Evolutionary conservation across 1,140 invertebrate species (phyloP).

Genomic region (Oreohelix idahoensis): DNA sequence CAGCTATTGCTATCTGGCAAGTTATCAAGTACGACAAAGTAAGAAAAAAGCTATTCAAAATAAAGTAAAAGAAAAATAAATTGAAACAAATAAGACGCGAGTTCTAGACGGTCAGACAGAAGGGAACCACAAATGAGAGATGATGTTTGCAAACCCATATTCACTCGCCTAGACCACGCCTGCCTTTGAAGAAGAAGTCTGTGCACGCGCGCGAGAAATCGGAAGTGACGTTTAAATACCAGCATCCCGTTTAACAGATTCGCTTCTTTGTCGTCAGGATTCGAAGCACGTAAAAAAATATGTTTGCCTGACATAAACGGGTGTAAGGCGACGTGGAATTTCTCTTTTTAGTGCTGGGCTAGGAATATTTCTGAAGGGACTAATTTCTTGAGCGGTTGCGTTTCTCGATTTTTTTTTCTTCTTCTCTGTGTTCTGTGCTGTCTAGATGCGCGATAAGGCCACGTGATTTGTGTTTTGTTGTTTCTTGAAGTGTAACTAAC

Average conservation of each 20-base stretch:
- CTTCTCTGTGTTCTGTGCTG: background rate
- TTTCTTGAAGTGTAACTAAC: background rate
- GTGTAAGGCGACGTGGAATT: background rate
- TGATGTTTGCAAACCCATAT: background rate
- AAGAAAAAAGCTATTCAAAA: too few relatives aligned
- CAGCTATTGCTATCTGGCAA: too few relatives aligned
- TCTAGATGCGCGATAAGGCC: background rate
- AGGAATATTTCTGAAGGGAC: background rate
- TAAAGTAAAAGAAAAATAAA: too few relatives aligned
- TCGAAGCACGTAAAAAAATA: background rate
- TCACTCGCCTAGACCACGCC: background rate
- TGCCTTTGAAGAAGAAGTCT: background rate
- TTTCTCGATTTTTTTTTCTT: background rate
- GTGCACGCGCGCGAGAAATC: constrained; percentile 5
- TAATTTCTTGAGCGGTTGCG: background rate
- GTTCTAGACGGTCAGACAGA: background rate
- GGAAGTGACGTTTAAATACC: constrained; percentile 18
- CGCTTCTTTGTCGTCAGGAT: background rate
- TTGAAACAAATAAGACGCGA: background rate
- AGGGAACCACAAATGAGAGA: background rate
- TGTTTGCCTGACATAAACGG: background rate
- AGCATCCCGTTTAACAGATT: background rate
- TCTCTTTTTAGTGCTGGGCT: background rate
- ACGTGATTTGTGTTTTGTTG: constrained; percentile 5
- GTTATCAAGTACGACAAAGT: too few relatives aligned